Conservation (phyloP, 2,797 vertebrate genomes). For the Anableps anableps region DNA sequence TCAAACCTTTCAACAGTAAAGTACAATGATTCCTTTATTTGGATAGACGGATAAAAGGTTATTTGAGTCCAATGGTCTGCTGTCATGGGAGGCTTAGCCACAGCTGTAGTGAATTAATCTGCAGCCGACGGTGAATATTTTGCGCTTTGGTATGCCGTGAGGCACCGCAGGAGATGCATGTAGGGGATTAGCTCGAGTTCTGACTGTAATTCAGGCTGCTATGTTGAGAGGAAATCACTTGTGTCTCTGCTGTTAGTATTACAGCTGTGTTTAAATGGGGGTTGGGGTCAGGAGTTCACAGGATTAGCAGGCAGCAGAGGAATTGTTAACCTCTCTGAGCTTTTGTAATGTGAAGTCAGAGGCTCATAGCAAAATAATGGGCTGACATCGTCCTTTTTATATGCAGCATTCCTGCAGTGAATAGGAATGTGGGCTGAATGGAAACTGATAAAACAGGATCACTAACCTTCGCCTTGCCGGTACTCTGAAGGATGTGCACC, state of each 20-base stretch:
- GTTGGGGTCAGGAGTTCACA: slow-evolving; percentile 61
- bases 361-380: slow-evolving; percentile 20
- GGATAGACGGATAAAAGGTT: slow-evolving; percentile 38
- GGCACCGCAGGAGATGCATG: slow-evolving; percentile 53
- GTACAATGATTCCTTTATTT: background rate
- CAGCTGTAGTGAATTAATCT: slow-evolving; percentile 61
- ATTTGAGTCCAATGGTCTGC: slow-evolving; percentile 44
- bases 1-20: slow-evolving; percentile 1
- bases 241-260: slow-evolving; percentile 56
- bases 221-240: slow-evolving; percentile 65
- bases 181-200: slow-evolving; percentile 65
- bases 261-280: slow-evolving; percentile 18
- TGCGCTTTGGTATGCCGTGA: slow-evolving; percentile 49
- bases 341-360: slow-evolving; percentile 24
- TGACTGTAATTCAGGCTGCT: slow-evolving; percentile 66
- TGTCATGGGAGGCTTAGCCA: slow-evolving; percentile 51
- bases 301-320: slow-evolving; percentile 31
- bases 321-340: slow-evolving; percentile 41
- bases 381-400: background rate
- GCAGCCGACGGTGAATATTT: slow-evolving; percentile 46
- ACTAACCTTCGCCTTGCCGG: slow-evolving; percentile 97
- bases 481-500: slow-evolving; percentile 98
- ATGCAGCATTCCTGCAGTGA: slow-evolving; percentile 7
- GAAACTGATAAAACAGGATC: background rate
- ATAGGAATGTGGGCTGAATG: background rate